Evolutionary conservation across 2,888 invertebrate species (phyloP).

Genomic region (Zhengitettix transpicula): DNA sequence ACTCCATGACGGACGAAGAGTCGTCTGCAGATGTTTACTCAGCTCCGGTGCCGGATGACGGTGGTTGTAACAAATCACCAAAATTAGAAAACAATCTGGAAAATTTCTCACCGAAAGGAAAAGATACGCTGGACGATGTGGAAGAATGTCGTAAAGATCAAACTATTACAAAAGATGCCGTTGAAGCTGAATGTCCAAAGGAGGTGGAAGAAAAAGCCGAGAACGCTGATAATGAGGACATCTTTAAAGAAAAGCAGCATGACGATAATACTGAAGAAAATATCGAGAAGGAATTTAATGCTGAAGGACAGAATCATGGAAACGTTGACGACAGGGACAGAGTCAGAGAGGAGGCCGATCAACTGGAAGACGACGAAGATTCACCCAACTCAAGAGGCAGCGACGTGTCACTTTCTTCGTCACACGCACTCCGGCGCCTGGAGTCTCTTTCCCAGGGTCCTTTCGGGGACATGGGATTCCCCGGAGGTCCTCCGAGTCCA

Average conservation of each 20-base stretch:
- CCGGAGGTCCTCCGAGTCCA: slow-evolving; percentile 39
- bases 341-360: slow-evolving; percentile 21
- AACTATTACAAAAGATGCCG: no score
- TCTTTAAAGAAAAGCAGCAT: slow-evolving; percentile 6
- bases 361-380: slow-evolving; percentile 20
- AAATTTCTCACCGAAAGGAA: slow-evolving; percentile 3
- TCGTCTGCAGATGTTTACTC: slow-evolving; percentile 38
- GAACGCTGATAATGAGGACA: slow-evolving; percentile 2
- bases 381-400: slow-evolving; percentile 23
- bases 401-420: slow-evolving; percentile 41
- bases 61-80: no score
- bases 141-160: neutral
- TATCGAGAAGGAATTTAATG: slow-evolving; percentile 5
- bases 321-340: neutral
- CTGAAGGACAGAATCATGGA: slow-evolving; percentile 2
- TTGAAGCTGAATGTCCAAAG: slow-evolving; percentile 11
- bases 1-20: slow-evolving; percentile 39
- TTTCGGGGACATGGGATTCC: slow-evolving; percentile 34
- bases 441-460: slow-evolving; percentile 67
- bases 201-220: slow-evolving; percentile 8
- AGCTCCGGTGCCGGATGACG: slow-evolving; percentile 23
- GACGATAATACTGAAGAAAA: slow-evolving; percentile 9
- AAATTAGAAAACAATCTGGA: neutral
- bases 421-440: slow-evolving; percentile 56
- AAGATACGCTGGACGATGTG: neutral